Evolutionary conservation across 2,888 invertebrate genomes (phyloP).

Genomic region (Noctua janthe): DNA sequence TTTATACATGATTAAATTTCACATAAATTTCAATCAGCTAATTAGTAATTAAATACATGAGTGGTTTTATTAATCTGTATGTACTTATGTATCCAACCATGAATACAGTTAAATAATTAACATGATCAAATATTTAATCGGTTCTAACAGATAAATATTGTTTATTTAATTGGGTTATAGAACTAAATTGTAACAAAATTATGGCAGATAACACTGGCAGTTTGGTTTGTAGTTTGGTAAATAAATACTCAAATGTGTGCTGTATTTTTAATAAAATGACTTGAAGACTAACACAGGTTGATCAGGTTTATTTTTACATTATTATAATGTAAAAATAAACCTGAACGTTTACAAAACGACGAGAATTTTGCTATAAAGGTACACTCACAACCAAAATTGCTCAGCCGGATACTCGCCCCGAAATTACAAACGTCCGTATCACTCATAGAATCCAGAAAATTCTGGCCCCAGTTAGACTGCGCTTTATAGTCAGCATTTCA

Average conservation of each 20-base stretch:
- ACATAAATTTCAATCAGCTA: constrained; percentile 23
- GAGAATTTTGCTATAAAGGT: neutral
- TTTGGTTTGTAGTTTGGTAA: neutral
- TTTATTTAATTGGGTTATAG: neutral
- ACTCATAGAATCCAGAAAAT: constrained; percentile 34
- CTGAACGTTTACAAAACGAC: neutral
- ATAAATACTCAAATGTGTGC: neutral
- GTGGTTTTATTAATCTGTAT: neutral
- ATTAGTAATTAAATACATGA: constrained; percentile 27
- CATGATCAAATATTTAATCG: neutral
- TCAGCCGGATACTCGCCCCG: constrained; percentile 9
- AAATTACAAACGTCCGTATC: constrained; percentile 36
- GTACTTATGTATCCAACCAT: neutral
- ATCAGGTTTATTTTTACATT: too few relatives aligned
- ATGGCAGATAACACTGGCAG: neutral
- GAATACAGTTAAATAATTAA: constrained; percentile 5
- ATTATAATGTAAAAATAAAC: neutral
- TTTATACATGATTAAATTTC: neutral
- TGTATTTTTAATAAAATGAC: neutral
- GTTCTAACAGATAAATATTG: neutral
- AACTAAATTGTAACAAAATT: neutral
- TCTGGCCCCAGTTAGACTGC: constrained; percentile 62
- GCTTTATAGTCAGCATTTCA: constrained; percentile 74
- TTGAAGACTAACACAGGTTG: neutral
- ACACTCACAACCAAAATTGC: constrained; percentile 10